phyloP scores from a whole-genome alignment of 2,888 invertebrate species.

The Gortyna flavago region DNA sequence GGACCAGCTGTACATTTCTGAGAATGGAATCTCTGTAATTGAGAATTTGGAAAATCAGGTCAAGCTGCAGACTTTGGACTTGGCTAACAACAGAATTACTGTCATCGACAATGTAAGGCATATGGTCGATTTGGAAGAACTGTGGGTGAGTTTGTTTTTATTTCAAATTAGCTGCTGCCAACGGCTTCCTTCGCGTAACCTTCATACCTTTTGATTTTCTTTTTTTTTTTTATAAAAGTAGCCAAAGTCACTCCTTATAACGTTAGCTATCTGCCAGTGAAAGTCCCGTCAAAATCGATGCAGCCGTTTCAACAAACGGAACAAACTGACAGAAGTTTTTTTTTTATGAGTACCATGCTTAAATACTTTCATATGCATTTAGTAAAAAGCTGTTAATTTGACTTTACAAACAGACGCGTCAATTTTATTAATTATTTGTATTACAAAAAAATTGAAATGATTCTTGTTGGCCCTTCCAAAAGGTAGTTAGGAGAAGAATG shows the following conservation, averaged over 20 bases:
- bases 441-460: too few relatives aligned
- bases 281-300: not conserved
- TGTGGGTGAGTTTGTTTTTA: slow-evolving; percentile 94
- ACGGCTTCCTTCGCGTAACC: not conserved
- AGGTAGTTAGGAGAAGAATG: too few relatives aligned
- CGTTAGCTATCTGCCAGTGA: too few relatives aligned
- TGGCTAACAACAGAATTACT: slow-evolving; percentile 96
- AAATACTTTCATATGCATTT: too few relatives aligned
- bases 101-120: slow-evolving; percentile 94
- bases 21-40: slow-evolving; percentile 96
- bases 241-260: too few relatives aligned
- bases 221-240: too few relatives aligned
- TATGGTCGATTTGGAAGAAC: slow-evolving; percentile 95
- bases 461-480: too few relatives aligned
- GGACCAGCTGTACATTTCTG: slow-evolving; percentile 97
- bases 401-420: too few relatives aligned
- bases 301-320: not conserved
- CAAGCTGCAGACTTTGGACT: slow-evolving; percentile 95
- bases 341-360: too few relatives aligned
- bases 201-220: too few relatives aligned
- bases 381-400: too few relatives aligned
- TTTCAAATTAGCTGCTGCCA: not conserved
- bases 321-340: not conserved
- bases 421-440: too few relatives aligned
- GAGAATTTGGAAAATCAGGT: slow-evolving; percentile 93